Evolutionary conservation across 2,888 invertebrate species (phyloP), one percentile per base, ranked within the genome.

Genomic region (Branchipolynoe longqiensis): DNA sequence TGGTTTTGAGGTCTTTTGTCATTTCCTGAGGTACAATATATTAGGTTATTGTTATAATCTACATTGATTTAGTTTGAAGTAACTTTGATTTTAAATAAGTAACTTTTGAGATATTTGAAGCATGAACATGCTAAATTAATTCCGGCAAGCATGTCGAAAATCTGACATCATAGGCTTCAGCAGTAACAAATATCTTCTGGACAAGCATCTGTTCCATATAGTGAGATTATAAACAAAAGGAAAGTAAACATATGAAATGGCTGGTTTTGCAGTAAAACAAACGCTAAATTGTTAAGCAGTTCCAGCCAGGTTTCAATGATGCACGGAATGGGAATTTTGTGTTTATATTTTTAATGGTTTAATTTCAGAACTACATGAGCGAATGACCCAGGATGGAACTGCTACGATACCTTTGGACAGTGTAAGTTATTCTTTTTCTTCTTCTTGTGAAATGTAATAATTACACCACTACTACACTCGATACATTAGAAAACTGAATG

Each of bases 321-420:
- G 2, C 56, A 64, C 2, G 22, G 18, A 4, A 64, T 64, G 31
- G 1, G 14, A 1, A 28, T 4, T 14, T 33, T 28, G 18, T 36
- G 31, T 3, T 4, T 6, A 3, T 33, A 73, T 73, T 73, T 4
- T 73, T 2, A n/a, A n/a, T n/a, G n/a, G 6, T 73, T 33, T 38
- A 38, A 40, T 73, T 36, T n/a, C 73, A 73, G 73, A 73, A 73
- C n/a, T 73, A 38, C 41, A 73, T 38, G 41, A 36, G 22, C 38
- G 41, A 18, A 14, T n/a, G 25, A 40, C 36, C 18, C 18, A 73
- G 25, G 38, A 41, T 3, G 73, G 41, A 2, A 38, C 38, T 3
- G 73, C 73, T 18, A 33, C 4, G 1, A 22, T 73, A 14, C 41
- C 73, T 22, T 28, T 73, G 38, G 73, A 73, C 18, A 73, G 1